Conservation (phyloP, 2,888 invertebrate genomes). For the Cephus sareptanus region DNA sequence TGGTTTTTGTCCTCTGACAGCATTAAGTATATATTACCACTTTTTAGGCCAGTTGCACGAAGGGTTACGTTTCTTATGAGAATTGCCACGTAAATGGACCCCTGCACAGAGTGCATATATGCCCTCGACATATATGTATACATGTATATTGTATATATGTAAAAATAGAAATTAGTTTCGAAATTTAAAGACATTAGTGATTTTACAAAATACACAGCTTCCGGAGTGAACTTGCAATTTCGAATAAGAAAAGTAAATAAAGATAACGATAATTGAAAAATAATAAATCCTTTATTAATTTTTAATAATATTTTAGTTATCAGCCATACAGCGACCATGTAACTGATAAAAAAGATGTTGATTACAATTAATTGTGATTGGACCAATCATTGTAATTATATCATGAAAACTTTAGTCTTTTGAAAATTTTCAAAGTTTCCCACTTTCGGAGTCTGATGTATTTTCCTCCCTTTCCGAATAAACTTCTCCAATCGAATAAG, state of each 20-base stretch:
- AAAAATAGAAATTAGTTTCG: not conserved
- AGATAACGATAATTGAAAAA: not conserved
- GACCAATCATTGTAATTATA: not conserved
- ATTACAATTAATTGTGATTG: not conserved
- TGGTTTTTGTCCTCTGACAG: conserved; percentile 32
- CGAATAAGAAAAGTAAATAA: not conserved
- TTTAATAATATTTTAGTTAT: not conserved
- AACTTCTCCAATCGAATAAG: not conserved
- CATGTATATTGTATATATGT: not conserved
- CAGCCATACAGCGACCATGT: not conserved
- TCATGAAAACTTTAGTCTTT: not conserved
- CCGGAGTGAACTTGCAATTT: not conserved
- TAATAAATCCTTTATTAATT: not conserved
- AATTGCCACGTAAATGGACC: conserved; percentile 2
- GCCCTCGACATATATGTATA: not conserved
- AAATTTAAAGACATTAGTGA: not conserved
- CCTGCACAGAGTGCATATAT: not conserved
- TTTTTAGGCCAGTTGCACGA: conserved; percentile 22
- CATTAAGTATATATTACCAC: conserved; percentile 30
- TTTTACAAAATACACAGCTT: not conserved
- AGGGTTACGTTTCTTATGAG: conserved; percentile 11
- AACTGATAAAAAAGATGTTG: not conserved
- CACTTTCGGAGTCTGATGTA: not conserved
- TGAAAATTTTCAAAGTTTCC: not conserved
- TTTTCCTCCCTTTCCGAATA: not conserved